Conservation (phyloP, 1,140 invertebrate genomes). For the Philotrypesis tridentata region DNA sequence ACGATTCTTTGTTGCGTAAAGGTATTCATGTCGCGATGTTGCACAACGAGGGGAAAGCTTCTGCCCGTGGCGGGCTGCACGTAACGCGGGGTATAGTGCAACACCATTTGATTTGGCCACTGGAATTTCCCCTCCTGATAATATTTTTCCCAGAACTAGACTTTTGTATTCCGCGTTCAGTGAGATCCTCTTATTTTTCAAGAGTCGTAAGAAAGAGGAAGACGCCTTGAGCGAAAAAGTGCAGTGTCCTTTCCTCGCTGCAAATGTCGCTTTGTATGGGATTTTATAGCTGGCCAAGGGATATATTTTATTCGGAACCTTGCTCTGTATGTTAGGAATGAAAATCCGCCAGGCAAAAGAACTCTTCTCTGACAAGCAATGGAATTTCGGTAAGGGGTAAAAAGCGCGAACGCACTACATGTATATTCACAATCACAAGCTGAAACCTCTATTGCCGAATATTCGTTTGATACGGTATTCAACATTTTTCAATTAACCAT, state of each 20-base stretch:
- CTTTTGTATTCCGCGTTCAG: background rate
- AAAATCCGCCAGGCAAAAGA: no score
- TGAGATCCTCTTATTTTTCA: background rate
- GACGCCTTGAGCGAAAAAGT: background rate
- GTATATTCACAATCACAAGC: no score
- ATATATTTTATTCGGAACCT: background rate
- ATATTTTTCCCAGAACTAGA: background rate
- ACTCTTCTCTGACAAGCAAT: no score
- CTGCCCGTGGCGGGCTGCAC: no score
- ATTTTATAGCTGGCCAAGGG: background rate
- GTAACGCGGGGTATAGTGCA: background rate
- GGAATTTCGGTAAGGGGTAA: no score
- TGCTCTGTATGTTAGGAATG: background rate
- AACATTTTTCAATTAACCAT: no score
- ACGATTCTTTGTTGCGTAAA: background rate
- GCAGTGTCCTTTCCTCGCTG: background rate
- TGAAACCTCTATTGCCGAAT: no score
- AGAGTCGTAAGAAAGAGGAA: background rate
- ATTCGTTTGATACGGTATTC: no score
- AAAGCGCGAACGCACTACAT: no score
- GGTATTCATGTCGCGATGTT: background rate
- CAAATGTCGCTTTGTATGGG: background rate
- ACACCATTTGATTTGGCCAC: slow-evolving; percentile 17
- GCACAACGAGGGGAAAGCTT: no score
- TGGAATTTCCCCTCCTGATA: slow-evolving; percentile 10